Base-by-base conservation (phyloP, 2,113 vertebrate species). In the Chelonoidis abingdonii region DNA sequence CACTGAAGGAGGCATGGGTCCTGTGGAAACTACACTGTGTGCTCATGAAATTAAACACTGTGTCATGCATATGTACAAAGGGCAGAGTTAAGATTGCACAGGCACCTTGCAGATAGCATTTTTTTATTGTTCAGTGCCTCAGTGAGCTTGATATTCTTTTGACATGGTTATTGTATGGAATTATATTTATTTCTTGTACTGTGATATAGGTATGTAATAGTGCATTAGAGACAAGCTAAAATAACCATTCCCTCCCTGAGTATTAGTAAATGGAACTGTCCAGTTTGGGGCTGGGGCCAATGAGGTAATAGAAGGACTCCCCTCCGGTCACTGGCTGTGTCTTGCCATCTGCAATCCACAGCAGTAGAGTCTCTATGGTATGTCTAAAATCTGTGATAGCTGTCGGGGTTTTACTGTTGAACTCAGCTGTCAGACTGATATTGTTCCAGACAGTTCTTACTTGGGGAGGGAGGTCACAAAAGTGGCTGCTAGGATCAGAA, bases 401-500 rank as follows among this genome's bases (percentile, higher is more conserved):
- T 79, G n/a, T 35, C 16, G 38, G 22, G 27, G 25, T n/a, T 65
- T 50, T 50, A 47, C 76, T 88, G 35, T 47, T 44, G 44, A 29
- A 41, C 44, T 27, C 12, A 25, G 65, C 65, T 72, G 65, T n/a
- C 41, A 8, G 7, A 47, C 7, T 24, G 24, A 13, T 47, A 25
- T 25, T 76, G 38, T 27, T 78, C 25, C 25, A 5, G 41, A 78
- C 24, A 44, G 13, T 8, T 47, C 1, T 4, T 83, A 5, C 49
- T 56, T n/a, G 41, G 10, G n/a, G 31, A 76, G 21, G 41, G 9
- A 65, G 19, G 52, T 11, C 35, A 35, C 8, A 38, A n/a, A 49
- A 59, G 27, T 27, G 62, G 57, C 1, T 1, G 47, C 85, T 76
- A 14, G 0, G 0, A 27, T 57, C 75, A 78, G 75, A 78, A 78